These are phyloP conservation scores for Megalops atlanticus DNA, from an alignment of 2,113 vertebrate genomes.

Conservation along the genomic window DNA sequence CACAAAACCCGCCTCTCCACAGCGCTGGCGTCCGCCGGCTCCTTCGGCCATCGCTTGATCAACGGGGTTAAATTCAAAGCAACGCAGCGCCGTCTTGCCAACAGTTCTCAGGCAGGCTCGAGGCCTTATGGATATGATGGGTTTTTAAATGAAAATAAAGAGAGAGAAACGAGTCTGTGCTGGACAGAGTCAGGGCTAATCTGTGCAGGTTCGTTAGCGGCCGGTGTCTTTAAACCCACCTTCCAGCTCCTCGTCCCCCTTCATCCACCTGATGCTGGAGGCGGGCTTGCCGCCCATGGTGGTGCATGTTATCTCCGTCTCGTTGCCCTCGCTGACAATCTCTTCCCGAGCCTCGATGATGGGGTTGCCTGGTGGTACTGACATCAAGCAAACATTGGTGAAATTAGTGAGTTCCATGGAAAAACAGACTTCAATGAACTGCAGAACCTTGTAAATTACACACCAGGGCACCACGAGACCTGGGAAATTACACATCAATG, in stretches of 20 bases:
- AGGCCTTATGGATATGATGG: not conserved
- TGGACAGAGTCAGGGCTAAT: not conserved
- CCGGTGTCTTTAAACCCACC: constrained; percentile 69
- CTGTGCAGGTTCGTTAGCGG: not conserved
- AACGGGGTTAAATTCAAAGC: too few species aligned
- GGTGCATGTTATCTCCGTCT: constrained; percentile 95
- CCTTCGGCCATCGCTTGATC: too few species aligned
- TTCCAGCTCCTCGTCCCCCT: constrained; percentile 88
- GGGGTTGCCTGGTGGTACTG: constrained; percentile 90
- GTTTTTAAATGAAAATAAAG: not conserved
- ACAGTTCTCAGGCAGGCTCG: too few species aligned
- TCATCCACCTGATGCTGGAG: constrained; percentile 93
- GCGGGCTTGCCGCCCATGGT: constrained; percentile 94
- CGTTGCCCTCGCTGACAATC: constrained; percentile 87
- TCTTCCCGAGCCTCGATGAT: constrained; percentile 93
- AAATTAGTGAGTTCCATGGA: too few species aligned
- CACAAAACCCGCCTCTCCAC: constrained; percentile 14
- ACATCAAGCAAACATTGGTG: constrained; percentile 27
- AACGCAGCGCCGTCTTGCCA: too few species aligned
- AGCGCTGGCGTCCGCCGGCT: not conserved
- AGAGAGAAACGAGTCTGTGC: not conserved
- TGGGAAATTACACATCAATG: too few species aligned
- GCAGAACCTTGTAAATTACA: too few species aligned
- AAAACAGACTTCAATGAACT: too few species aligned
- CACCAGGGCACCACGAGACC: too few species aligned